Conservation (phyloP, 2,113 vertebrate species). For the Eclectus roratus region DNA sequence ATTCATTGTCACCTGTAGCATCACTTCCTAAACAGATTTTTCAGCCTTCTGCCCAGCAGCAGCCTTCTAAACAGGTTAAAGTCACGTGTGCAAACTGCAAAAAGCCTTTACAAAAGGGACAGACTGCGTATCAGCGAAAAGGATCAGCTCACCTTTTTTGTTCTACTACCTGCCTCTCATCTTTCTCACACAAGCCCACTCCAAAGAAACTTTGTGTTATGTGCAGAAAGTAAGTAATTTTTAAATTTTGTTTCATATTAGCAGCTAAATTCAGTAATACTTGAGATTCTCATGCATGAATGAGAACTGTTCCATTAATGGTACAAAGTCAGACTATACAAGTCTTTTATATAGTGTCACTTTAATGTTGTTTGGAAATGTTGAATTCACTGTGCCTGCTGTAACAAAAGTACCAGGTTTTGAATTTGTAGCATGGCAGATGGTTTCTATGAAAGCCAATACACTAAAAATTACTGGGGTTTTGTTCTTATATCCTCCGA, state of each 20-base stretch:
- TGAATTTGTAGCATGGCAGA: not conserved
- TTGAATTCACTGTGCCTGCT: not conserved
- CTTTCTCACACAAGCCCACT: constrained; percentile 96
- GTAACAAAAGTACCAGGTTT: not conserved
- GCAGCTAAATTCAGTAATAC: not conserved
- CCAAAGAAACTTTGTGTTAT: constrained; percentile 99
- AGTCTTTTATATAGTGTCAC: not conserved
- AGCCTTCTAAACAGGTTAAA: constrained; percentile 91
- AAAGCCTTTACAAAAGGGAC: constrained; percentile 96
- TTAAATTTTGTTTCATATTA: not conserved
- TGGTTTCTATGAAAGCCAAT: not conserved
- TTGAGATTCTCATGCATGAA: not conserved
- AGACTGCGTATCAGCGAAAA: constrained; percentile 97
- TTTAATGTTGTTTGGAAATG: not conserved
- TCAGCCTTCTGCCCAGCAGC: constrained; percentile 84
- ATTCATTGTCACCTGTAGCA: constrained; percentile 89
- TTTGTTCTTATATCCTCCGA: not conserved
- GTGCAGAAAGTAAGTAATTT: constrained; percentile 93
- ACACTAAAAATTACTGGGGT: not conserved
- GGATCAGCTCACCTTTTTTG: constrained; percentile 97
- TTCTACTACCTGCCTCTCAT: constrained; percentile 94
- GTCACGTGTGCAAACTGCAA: constrained; percentile 97
- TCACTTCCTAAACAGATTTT: constrained; percentile 91
- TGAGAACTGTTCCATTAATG: not conserved
- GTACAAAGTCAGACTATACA: not conserved